Conservation (phyloP, 2,797 vertebrate genomes). For the Hafferia zeledoni region DNA sequence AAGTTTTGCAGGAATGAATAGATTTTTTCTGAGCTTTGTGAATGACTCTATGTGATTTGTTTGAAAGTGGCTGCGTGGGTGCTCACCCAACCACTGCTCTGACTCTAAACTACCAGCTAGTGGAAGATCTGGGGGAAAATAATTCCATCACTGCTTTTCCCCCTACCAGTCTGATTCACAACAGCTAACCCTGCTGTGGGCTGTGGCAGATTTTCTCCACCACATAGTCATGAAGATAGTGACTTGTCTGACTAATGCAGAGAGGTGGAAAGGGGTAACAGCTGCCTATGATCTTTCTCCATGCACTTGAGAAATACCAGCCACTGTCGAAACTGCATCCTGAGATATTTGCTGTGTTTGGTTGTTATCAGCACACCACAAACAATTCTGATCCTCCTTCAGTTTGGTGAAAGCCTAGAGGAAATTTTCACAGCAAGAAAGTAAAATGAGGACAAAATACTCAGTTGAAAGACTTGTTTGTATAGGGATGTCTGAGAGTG, state of each 20-base stretch:
- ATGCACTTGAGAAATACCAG: not conserved
- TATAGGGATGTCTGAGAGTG: not conserved
- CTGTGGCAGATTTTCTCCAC: not conserved
- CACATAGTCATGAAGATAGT: not conserved
- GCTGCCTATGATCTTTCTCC: not conserved
- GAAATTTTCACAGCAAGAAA: not conserved
- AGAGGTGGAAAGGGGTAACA: not conserved
- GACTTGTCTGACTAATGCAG: not conserved
- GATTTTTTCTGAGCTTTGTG: not conserved
- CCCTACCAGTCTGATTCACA: not conserved
- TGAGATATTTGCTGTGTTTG: not conserved
- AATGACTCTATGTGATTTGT: not conserved
- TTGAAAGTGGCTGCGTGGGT: accelerated
- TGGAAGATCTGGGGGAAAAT: not conserved
- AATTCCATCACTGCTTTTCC: not conserved
- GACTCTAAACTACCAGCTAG: not conserved
- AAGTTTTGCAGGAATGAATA: not conserved
- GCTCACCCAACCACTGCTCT: accelerated
- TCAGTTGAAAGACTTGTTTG: not conserved
- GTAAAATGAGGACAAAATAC: not conserved
- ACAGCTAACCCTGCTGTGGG: not conserved
- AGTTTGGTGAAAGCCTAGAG: not conserved
- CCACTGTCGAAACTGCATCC: not conserved
- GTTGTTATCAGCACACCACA: not conserved
- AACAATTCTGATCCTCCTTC: not conserved